Conservation (phyloP, 2,797 vertebrate species). For the Crocodylus rhombifer region DNA sequence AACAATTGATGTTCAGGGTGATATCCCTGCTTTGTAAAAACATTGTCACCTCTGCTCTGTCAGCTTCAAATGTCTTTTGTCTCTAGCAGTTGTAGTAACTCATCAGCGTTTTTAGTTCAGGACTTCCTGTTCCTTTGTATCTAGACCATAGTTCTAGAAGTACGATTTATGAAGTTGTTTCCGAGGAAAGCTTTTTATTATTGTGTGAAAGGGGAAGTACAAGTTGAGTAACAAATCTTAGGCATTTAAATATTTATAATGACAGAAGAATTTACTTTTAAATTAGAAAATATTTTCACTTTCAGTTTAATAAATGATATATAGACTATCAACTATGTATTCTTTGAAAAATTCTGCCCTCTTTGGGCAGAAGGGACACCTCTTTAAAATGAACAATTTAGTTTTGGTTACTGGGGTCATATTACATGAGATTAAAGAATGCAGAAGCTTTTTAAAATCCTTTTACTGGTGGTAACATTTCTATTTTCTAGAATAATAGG, state of each 20-base stretch:
- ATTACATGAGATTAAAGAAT: too few relatives aligned
- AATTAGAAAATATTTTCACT: background rate
- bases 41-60: slow-evolving; percentile 32
- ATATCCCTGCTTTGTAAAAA: slow-evolving; percentile 11
- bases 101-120: slow-evolving; percentile 57
- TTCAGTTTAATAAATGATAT: too few relatives aligned
- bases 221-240: background rate
- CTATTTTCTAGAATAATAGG: background rate
- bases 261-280: background rate
- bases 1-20: background rate
- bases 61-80: slow-evolving; percentile 47
- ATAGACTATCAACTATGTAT: background rate
- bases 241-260: background rate
- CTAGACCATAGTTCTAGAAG: slow-evolving; percentile 14
- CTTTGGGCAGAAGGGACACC: background rate
- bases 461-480: background rate
- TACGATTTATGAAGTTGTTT: slow-evolving; percentile 30
- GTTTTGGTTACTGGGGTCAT: too few relatives aligned
- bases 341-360: background rate
- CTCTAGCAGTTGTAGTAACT: slow-evolving; percentile 38
- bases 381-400: background rate
- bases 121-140: slow-evolving; percentile 65
- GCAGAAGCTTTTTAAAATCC: background rate
- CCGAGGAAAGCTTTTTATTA: slow-evolving; percentile 7
- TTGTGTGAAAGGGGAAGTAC: background rate